Base-by-base conservation (phyloP, 2,797 vertebrate genomes). In the Tenualosa ilisha region DNA sequence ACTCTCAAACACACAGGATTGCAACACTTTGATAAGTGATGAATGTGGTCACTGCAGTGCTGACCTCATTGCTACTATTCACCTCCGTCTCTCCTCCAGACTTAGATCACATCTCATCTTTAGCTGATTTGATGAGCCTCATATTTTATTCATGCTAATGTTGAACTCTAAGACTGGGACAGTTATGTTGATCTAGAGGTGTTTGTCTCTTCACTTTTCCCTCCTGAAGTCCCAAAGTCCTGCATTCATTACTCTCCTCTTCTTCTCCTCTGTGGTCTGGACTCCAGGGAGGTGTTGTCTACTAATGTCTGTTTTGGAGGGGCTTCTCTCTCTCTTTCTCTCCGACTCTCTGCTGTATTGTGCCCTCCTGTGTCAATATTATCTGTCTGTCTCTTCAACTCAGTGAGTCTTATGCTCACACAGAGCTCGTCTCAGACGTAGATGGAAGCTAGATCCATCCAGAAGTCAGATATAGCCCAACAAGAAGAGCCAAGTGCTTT, bases 321-420 rank as follows among this genome's bases (percentile, higher is more conserved):
- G 13, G 51, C 51, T 53, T 37, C 43, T 20, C 13, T 81, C 56
- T 72, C 79, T 31, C 43, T 51, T 37, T 87, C 17, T 22, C 81
- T 82, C 61, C 59, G 11, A 50, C 31, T 9, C 49, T 8, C 15
- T 37, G 43, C 13, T 12, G 37, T 11, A 90, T 90, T 91, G 89
- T 92, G 86, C 89, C 85, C 87, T 87, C 88, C 88, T 92, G 86
- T 88, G 91, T 93, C 90, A 92, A 93, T 94, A 92, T 92, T 91
- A 92, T 93, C 91, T 84, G 90, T 93, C 93, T 91, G 90, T 91
- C 88, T 86, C 54, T 2, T 31, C 37, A 83, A 20, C 75, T 89
- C 93, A 91, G 92, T 90, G 91, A 93, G 92, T 92, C 91, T 92
- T 86, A 89, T 82, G 89, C 85, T 86, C 37, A 20, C 72, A 79